Percentiles rank a stretch among this genome's conserved stretches.
Evolutionary conservation across 1,140 invertebrate genomes (phyloP).

Genomic region (Cylas formicarius): DNA sequence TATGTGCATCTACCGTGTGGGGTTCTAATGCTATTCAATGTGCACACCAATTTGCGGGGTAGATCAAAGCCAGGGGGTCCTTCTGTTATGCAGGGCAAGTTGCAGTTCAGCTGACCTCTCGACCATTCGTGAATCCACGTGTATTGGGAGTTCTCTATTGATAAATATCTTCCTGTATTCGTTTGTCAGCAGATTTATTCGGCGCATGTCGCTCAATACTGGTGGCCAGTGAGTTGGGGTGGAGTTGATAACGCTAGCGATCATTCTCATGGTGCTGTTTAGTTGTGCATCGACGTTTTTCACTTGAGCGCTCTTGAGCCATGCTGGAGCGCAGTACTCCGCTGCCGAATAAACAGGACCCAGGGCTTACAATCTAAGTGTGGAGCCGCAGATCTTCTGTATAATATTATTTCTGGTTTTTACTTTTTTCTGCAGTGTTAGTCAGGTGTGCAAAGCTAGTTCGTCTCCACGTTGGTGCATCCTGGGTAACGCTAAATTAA

Average conservation of each 20-base stretch:
- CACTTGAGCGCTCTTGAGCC: too few species aligned
- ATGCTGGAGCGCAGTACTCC: too few species aligned
- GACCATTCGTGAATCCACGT: constrained; percentile 1
- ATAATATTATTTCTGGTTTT: too few species aligned
- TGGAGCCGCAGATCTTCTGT: too few species aligned
- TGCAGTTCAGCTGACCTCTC: not conserved
- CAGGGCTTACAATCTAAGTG: too few species aligned
- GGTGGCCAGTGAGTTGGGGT: constrained; percentile 5
- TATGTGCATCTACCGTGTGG: too few species aligned
- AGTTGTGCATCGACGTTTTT: constrained; percentile 3
- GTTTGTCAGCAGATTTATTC: not conserved
- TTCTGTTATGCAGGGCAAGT: not conserved
- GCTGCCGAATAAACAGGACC: too few species aligned
- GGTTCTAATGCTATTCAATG: constrained; percentile 1
- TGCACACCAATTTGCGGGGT: not conserved
- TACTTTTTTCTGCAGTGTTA: too few species aligned
- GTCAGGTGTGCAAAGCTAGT: too few species aligned
- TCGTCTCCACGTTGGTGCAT: too few species aligned
- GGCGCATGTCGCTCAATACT: constrained; percentile 5
- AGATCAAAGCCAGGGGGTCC: not conserved
- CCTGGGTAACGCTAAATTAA: too few species aligned
- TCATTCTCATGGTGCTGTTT: constrained; percentile 1
- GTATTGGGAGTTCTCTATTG: not conserved
- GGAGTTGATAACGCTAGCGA: not conserved
- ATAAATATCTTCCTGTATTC: constrained; percentile 2